Base-by-base conservation (phyloP, 2,888 invertebrate genomes). In the Acholoe squamosa region DNA sequence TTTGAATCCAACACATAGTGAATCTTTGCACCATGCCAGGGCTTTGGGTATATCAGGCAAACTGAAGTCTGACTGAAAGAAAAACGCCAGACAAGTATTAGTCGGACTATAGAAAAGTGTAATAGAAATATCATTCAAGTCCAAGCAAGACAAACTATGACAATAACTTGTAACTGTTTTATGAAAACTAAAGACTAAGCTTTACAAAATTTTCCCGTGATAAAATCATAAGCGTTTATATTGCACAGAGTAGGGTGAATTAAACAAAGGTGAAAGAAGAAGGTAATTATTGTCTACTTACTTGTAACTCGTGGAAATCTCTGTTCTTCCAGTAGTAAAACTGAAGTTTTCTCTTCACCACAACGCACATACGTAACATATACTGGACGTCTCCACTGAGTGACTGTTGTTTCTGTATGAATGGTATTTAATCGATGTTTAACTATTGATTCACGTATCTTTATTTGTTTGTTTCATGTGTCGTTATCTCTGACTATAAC, bases 251-350 rank as follows among this genome's bases (percentile, higher is more conserved):
- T n/a, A n/a, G n/a, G n/a, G n/a, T n/a, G n/a, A n/a, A n/a, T n/a
- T n/a, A n/a, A n/a, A n/a, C n/a, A n/a, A n/a, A n/a, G n/a, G n/a
- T n/a, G n/a, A n/a, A n/a, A n/a, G n/a, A n/a, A n/a, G n/a, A n/a
- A n/a, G n/a, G 61, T 43, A 10, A 43, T 7, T 7, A 3, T 43
- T 43, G 56, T 43, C 10, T 43, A 91, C 92, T 93, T 91, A 95
- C 97, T 93, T 97, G 97, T 77, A 97, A 96, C 92, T 97, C 97
- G 92, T 97, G 97, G 94, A 98, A 98, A 93, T 97, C 97, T 94
- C 98, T 97, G 94, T 97, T 97, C 95, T 98, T 98, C 97, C 98
- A 98, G 95, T 97, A 98, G 96, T 98, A 99, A 25, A 99, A 96
- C 95, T 96, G 96, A 54, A 96, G 91, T 92, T 95, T 95, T 92